Base-by-base conservation (phyloP, 2,888 invertebrate species). In the Diplolepis rosae region DNA sequence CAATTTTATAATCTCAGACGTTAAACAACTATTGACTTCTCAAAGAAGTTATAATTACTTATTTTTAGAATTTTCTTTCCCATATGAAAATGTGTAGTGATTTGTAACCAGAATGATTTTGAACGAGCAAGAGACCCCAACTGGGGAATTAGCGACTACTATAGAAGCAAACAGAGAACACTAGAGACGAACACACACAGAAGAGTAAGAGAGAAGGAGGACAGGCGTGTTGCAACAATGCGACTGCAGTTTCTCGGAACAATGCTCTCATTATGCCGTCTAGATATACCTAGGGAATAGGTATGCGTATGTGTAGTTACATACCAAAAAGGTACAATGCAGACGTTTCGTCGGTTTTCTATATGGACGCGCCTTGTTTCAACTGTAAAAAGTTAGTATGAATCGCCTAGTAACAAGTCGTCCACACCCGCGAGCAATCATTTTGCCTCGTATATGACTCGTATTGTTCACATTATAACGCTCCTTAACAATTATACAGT, bases 241-340 rank as follows among this genome's bases (percentile, higher is more conserved):
- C 82, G 80, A 82, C 84, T 84, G 83, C 85, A 85, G 86, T 86
- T 85, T 83, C 84, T 80, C 84, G 81, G 87, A 86, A 87, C 87
- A 86, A 87, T 86, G 85, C 85, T 84, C 86, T 87, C 86, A 84
- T 87, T 87, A 87, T 85, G 78, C 80, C 75, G 77, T 73, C 80
- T 82, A 79, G 80, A 79, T 82, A 79, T 83, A 80, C 79, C 80
- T 80, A 79, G 75, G 76, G 75, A 75, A 77, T 78, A 77, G 75
- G 75, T 73, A 77, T 32, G 22, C 45, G 61, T 61, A 39, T 77
- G 75, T 79, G 77, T 77, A 79, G 74, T 74, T 70, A 75, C 76
- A 74, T 78, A 76, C 73, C 78, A 72, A 75, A 72, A 76, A 65
- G 69, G 73, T 74, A 82, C 79, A 82, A 82, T 79, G 79, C 68